A percentile compares a stretch with the other conserved stretches of the same genome.
These are phyloP conservation scores for Diplosoma virens DNA, from an alignment of 23 tunicate species.

Conservation along the genomic window DNA sequence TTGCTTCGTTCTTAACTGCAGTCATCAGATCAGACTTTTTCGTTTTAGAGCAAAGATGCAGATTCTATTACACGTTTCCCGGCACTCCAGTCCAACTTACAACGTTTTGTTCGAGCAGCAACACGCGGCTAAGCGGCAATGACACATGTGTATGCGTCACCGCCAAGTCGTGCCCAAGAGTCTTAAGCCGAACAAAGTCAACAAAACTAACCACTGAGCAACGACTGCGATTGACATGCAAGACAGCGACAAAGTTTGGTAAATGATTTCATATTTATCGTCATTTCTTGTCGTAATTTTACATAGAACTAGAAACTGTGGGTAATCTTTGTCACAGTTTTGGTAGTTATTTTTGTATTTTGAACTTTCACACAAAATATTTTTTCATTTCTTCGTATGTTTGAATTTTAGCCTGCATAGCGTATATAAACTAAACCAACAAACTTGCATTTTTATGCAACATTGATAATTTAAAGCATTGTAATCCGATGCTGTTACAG, in stretches of 20 bases:
- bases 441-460: too few relatives aligned
- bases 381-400: too few relatives aligned
- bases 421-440: too few relatives aligned
- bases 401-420: too few relatives aligned
- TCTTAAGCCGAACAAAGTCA: constrained; percentile 6
- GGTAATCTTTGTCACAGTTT: too few relatives aligned
- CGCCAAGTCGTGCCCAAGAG: constrained; percentile 1
- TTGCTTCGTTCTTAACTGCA: background rate
- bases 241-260: constrained; percentile 8
- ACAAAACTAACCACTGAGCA: background rate
- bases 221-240: background rate
- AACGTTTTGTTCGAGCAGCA: background rate
- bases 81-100: background rate
- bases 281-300: too few relatives aligned
- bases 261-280: too few relatives aligned
- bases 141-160: constrained; percentile 1
- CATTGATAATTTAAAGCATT: too few relatives aligned
- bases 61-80: background rate
- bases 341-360: too few relatives aligned
- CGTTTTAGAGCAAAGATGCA: background rate
- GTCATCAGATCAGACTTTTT: background rate
- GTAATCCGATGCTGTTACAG: too few relatives aligned
- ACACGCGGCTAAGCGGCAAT: background rate
- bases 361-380: too few relatives aligned
- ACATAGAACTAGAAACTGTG: too few relatives aligned